Conservation (phyloP, 30 jellyfish, hydroid and myxozoan genomes). For the Turritopsis rubra region DNA sequence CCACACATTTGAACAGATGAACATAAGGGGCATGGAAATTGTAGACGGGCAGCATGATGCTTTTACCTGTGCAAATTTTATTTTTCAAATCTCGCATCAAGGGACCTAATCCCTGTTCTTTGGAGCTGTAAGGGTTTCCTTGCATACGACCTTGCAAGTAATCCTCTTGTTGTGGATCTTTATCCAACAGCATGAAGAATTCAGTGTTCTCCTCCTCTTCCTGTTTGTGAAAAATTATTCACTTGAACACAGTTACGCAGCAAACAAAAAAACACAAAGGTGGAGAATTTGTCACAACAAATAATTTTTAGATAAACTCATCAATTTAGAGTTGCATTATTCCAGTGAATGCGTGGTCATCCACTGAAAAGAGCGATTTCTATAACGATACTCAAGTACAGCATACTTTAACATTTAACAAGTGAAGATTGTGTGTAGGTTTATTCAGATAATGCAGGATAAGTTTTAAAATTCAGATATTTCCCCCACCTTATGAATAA, state of each 20-base stretch:
- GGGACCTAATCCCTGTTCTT: slow-evolving; percentile 69
- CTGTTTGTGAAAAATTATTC: slow-evolving; percentile 16
- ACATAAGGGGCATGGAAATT: no score
- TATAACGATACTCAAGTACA: no score
- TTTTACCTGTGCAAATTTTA: slow-evolving; percentile 84
- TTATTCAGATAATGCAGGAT: no score
- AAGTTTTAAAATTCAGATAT: no score
- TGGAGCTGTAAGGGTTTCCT: slow-evolving; percentile 91
- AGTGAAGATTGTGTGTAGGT: no score
- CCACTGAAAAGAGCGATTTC: no score
- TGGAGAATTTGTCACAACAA: background rate
- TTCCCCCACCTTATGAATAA: slow-evolving; percentile 92
- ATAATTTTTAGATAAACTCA: no score
- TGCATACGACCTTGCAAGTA: slow-evolving; percentile 93
- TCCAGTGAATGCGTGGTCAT: no score
- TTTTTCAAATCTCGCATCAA: slow-evolving; percentile 83
- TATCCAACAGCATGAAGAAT: slow-evolving; percentile 68
- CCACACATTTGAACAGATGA: background rate
- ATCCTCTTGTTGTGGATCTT: slow-evolving; percentile 96
- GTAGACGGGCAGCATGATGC: no score
- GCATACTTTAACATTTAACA: no score
- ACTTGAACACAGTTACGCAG: background rate
- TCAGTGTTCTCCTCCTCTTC: slow-evolving; percentile 77
- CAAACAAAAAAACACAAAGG: background rate
- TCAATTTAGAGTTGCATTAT: no score